Evolutionary conservation across 2,113 vertebrate genomes (phyloP).

Genomic region (Taurulus bubalis): DNA sequence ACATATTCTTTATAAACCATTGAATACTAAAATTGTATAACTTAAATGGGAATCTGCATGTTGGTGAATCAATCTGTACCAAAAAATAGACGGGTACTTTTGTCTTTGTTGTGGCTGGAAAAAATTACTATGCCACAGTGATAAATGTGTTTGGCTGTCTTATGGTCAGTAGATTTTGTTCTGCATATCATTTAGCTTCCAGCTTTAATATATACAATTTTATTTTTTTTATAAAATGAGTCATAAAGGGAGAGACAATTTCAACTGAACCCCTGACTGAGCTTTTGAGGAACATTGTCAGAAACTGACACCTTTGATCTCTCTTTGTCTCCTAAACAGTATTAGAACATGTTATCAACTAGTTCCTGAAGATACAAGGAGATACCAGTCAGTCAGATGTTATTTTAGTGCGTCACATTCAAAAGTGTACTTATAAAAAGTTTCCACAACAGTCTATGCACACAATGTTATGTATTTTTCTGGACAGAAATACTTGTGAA

Average conservation of each 20-base stretch:
- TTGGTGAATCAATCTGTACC: not conserved
- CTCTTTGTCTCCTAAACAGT: slow-evolving; percentile 23
- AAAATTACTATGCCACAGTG: not conserved
- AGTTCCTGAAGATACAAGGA: slow-evolving; percentile 36
- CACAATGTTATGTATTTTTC: not conserved
- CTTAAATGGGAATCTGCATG: not conserved
- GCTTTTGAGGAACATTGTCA: slow-evolving; percentile 3
- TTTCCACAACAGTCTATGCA: not conserved
- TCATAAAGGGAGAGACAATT: not conserved
- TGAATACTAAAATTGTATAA: not conserved
- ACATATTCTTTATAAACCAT: not conserved
- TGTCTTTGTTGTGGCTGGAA: not conserved
- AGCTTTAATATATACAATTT: not conserved
- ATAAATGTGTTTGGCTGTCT: not conserved
- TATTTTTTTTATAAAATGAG: not conserved
- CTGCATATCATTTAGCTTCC: not conserved
- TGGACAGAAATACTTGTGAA: not conserved
- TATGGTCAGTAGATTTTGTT: not conserved
- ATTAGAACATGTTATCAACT: slow-evolving; percentile 59
- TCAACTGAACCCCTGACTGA: not conserved
- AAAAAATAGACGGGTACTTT: not conserved
- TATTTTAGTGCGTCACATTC: slow-evolving; percentile 1
- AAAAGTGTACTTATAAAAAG: not conserved
- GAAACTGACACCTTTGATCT: slow-evolving; percentile 59
- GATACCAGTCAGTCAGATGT: slow-evolving; percentile 26